Evolutionary conservation across 2,113 vertebrate genomes (phyloP).

Genomic region (Brachypodius melanocephalos): DNA sequence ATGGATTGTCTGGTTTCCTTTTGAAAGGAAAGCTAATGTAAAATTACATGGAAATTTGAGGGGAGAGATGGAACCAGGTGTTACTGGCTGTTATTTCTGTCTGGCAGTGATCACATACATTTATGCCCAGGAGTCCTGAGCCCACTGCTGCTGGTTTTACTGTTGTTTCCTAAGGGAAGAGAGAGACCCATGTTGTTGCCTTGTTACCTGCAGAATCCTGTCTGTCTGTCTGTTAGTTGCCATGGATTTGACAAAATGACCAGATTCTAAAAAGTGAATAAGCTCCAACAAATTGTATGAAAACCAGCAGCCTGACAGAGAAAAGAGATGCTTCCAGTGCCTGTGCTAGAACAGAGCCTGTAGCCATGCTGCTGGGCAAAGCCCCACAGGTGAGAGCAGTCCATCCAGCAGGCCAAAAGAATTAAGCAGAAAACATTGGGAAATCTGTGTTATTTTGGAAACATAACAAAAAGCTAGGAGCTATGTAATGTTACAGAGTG

Average conservation of each 20-base stretch:
- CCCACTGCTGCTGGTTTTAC: neutral
- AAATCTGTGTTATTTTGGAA: neutral
- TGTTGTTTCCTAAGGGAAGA: neutral
- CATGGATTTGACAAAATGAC: neutral
- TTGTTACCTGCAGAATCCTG: neutral
- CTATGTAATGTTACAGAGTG: neutral
- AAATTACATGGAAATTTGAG: neutral
- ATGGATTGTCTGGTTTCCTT: neutral
- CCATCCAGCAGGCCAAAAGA: neutral
- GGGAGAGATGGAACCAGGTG: neutral
- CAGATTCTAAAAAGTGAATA: neutral
- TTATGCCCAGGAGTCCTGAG: neutral
- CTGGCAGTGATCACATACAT: neutral
- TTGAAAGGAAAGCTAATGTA: neutral
- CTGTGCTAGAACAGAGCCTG: neutral
- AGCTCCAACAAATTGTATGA: neutral
- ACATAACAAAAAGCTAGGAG: neutral
- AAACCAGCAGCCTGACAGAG: neutral
- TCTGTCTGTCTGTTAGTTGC: neutral
- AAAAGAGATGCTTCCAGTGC: neutral
- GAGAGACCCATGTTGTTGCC: neutral
- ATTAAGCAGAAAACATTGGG: neutral
- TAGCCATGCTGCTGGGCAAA: neutral
- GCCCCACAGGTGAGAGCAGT: neutral
- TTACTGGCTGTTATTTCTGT: neutral